Percentiles rank a stretch among this genome's conserved stretches.
Evolutionary conservation across 92 coral and sea anemone species (phyloP).

Genomic region (Epizoanthus scotinus): DNA sequence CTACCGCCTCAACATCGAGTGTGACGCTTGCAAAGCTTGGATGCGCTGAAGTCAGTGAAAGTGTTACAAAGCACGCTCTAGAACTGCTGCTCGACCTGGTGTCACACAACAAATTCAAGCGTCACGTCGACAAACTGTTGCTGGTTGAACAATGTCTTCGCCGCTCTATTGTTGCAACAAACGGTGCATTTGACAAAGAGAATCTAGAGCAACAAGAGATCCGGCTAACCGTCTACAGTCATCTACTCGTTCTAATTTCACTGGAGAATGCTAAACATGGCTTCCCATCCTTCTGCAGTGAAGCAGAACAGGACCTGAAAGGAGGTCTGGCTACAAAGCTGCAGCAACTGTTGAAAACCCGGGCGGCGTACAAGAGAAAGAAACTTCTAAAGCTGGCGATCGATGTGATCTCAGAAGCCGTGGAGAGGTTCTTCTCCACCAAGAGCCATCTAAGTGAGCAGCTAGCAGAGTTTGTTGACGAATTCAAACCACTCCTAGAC

Average conservation of each 20-base stretch:
- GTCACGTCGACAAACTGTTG: conserved; percentile 18
- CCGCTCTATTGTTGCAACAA: not conserved
- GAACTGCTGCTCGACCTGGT: conserved; percentile 3
- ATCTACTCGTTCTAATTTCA: not conserved
- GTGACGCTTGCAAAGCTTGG: conserved; percentile 17
- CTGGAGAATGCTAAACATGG: not conserved
- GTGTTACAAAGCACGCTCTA: conserved; percentile 11
- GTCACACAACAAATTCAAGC: not conserved
- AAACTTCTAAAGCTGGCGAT: conserved; percentile 1
- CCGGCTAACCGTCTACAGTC: not conserved
- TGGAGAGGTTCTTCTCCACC: not conserved
- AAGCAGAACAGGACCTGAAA: not conserved
- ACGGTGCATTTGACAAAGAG: not conserved
- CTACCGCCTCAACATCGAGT: not conserved
- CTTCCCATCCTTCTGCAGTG: not conserved
- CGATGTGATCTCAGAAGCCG: not conserved
- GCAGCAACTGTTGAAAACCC: not conserved
- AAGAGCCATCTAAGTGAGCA: not conserved
- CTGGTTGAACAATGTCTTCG: conserved; percentile 13
- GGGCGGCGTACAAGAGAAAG: not conserved
- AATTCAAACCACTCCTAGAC: not conserved
- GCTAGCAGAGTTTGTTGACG: not conserved
- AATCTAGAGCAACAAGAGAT: not conserved
- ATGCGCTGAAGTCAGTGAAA: not conserved
- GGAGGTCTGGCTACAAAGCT: not conserved